phyloP scores from a whole-genome alignment of 2,797 vertebrate genomes.

The Psittacula derbiana region DNA sequence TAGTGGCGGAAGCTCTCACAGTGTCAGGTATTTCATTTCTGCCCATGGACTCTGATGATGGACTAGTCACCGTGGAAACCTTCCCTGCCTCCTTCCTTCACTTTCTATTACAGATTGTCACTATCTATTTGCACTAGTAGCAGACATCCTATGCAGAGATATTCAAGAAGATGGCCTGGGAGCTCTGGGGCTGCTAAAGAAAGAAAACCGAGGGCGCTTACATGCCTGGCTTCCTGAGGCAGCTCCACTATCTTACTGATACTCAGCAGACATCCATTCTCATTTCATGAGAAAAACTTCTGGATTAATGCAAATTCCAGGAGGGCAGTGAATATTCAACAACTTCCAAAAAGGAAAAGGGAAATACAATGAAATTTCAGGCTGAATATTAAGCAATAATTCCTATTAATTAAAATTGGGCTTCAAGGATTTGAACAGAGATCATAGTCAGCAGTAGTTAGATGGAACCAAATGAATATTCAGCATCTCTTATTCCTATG shows the following conservation, averaged over 20 bases:
- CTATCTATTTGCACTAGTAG: neutral
- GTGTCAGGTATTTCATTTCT: neutral
- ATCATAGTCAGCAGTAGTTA: neutral
- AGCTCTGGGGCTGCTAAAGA: neutral
- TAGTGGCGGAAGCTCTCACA: neutral
- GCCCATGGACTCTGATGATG: neutral
- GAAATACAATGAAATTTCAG: neutral
- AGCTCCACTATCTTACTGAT: neutral
- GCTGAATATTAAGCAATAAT: conserved; percentile 2
- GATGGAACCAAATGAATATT: neutral
- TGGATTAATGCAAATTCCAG: neutral
- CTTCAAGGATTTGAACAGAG: neutral
- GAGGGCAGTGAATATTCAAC: neutral
- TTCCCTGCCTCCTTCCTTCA: neutral
- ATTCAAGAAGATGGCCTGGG: neutral
- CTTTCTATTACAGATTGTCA: neutral
- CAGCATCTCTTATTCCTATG: neutral
- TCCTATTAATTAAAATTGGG: conserved; percentile 31
- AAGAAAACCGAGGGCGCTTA: neutral
- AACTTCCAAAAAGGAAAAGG: neutral
- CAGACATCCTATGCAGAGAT: neutral
- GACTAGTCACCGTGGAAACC: neutral
- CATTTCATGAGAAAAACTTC: neutral
- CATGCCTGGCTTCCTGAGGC: neutral
- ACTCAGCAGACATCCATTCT: neutral